Evolutionary conservation across 2,113 vertebrate species (phyloP), one percentile per base, ranked within the genome.

Genomic region (Platichthys stellatus): DNA sequence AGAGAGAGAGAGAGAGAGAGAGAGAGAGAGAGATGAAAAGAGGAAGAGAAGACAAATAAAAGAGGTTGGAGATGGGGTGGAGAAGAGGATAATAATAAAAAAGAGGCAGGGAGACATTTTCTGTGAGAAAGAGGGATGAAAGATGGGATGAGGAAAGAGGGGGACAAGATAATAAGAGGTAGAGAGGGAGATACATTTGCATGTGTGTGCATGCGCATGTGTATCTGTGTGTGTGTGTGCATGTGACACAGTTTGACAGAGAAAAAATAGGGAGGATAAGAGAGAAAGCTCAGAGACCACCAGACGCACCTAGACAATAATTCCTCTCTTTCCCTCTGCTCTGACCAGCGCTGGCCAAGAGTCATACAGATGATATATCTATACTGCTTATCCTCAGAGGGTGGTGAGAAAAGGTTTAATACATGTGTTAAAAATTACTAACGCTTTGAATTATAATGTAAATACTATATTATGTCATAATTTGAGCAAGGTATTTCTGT

Each of bases 41-140:
- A 73, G 47, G 58, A 8, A 21, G 58, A 49, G 40, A 58, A 24
- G 23, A 40, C 53, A 63, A 23, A 28, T 57, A 64, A 57, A 18
- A 49, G 38, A 63, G 68, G 18, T 15, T 26, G 70, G 21, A 53
- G 56, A 53, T 11, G 1, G 47, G 56, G 54, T 56, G 62, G 43
- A 66, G 64, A 74, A 63, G 60, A 66, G 78, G 40, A 73, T 84
- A 80, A 85, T 85, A 81, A 56, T 38, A 53, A 76, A 74, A 83
- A 64, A 58, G 35, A 73, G 67, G 49, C 28, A 71, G n/a, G 26
- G 43, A 80, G 72, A 83, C 70, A 81, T 63, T 75, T 65, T 63
- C 21, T 28, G 59, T 67, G 75, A 80, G 69, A 76, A 31, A 80
- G 60, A 70, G 72, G 23, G 51, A 56, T 59, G 57, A 57, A 40